Evolutionary conservation across 2,888 invertebrate genomes (phyloP).

Genomic region (Drepanosiphum platanoidis): DNA sequence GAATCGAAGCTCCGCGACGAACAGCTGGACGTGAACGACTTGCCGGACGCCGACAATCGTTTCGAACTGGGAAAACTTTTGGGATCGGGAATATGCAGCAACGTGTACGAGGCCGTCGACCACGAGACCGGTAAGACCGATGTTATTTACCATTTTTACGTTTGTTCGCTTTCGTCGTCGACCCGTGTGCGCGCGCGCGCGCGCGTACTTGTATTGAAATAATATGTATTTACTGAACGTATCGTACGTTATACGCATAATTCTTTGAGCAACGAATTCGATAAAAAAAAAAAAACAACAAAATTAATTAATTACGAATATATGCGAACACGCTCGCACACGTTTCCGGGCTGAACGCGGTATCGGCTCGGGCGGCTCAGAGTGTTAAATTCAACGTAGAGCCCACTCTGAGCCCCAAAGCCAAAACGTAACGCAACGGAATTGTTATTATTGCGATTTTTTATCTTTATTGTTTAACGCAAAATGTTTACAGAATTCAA

Average conservation of each 20-base stretch:
- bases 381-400: slow-evolving; percentile 46
- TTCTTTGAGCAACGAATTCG: too few species aligned
- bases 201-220: background rate
- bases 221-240: too few species aligned
- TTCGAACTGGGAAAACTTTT: slow-evolving; percentile 78
- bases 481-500: too few species aligned
- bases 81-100: slow-evolving; percentile 80
- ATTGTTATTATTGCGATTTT: too few species aligned
- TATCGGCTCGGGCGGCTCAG: slow-evolving; percentile 1
- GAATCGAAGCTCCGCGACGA: background rate
- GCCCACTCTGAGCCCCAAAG: slow-evolving; percentile 38
- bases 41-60: slow-evolving; percentile 81
- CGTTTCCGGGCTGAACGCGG: too few species aligned
- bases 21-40: slow-evolving; percentile 69
- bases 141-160: too few species aligned
- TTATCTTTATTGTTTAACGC: too few species aligned
- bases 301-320: too few species aligned
- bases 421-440: background rate
- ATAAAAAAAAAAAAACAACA: too few species aligned
- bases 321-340: background rate
- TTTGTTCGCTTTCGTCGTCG: background rate
- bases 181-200: too few species aligned
- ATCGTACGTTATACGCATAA: too few species aligned
- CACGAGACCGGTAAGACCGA: slow-evolving; percentile 74
- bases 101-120: slow-evolving; percentile 80